Evolutionary conservation across 1,140 invertebrate species (phyloP).

Genomic region (Atopsyche davidsoni): DNA sequence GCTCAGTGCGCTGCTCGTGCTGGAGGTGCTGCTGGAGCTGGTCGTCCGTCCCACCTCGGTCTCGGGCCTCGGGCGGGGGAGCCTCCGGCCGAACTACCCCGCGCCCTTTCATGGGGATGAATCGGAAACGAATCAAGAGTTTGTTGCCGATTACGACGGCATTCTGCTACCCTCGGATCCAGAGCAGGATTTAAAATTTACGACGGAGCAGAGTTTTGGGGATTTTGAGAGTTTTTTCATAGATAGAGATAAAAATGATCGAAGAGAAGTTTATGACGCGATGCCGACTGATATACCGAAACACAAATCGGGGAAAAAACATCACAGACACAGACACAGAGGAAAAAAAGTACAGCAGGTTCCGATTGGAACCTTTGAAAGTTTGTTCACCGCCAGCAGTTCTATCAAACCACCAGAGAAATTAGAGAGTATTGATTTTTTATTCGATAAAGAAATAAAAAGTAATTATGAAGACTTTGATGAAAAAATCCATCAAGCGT

Average conservation of each 20-base stretch:
- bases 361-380: slow-evolving; percentile 21
- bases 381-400: slow-evolving; percentile 20
- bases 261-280: slow-evolving; percentile 13
- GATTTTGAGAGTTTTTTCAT: slow-evolving; percentile 23
- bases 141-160: slow-evolving; percentile 10
- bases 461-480: slow-evolving; percentile 4
- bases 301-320: slow-evolving; percentile 23
- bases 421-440: slow-evolving; percentile 18
- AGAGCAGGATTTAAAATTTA: slow-evolving; percentile 2
- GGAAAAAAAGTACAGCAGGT: slow-evolving; percentile 19
- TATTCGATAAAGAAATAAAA: slow-evolving; percentile 18
- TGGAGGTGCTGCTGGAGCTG: neutral
- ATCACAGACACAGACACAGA: slow-evolving; percentile 27
- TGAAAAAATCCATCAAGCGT: slow-evolving; percentile 7
- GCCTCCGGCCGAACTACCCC: slow-evolving; percentile 12
- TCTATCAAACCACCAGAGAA: slow-evolving; percentile 1
- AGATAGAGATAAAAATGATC: slow-evolving; percentile 10
- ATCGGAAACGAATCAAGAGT: slow-evolving; percentile 11
- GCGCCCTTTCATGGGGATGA: slow-evolving; percentile 23
- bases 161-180: neutral
- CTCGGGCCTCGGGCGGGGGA: slow-evolving; percentile 10
- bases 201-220: slow-evolving; percentile 14
- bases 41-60: slow-evolving; percentile 1
- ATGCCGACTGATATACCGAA: slow-evolving; percentile 7
- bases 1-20: neutral